These are phyloP conservation scores for Trachythela sp. DNA, from an alignment of 64 coral and sea anemone species.

Conservation along the genomic window DNA sequence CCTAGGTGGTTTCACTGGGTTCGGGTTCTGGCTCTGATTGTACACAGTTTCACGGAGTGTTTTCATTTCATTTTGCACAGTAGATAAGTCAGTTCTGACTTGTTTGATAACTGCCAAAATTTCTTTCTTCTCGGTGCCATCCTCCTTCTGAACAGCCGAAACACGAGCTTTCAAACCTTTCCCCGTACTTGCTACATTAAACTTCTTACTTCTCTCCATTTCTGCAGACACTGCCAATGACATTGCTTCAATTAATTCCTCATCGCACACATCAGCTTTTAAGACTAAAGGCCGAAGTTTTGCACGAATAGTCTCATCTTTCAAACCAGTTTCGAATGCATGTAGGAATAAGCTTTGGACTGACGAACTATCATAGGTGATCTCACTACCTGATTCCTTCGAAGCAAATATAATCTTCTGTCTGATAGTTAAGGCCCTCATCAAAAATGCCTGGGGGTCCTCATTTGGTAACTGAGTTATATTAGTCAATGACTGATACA, in stretches of 20 bases:
- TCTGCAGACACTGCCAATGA: slow-evolving; percentile 49
- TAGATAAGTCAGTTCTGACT: slow-evolving; percentile 20
- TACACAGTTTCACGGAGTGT: slow-evolving; percentile 2
- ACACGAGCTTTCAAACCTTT: slow-evolving; percentile 20
- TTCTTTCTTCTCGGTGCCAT: neutral
- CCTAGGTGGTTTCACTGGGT: slow-evolving; percentile 1
- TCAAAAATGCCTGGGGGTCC: slow-evolving; percentile 45
- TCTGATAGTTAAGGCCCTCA: slow-evolving; percentile 42
- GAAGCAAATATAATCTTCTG: slow-evolving; percentile 62
- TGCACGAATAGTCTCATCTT: slow-evolving; percentile 52
- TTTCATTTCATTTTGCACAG: neutral
- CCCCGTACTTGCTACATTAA: neutral
- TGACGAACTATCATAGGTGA: slow-evolving; percentile 44
- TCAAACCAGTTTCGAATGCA: slow-evolving; percentile 40
- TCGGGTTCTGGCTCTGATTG: neutral
- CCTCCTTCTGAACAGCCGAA: neutral
- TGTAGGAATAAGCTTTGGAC: slow-evolving; percentile 62
- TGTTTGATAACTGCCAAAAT: slow-evolving; percentile 37
- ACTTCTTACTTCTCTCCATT: slow-evolving; percentile 47
- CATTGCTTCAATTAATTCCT: slow-evolving; percentile 47
- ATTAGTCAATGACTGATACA: slow-evolving; percentile 32
- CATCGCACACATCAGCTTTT: slow-evolving; percentile 29
- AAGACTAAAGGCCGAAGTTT: slow-evolving; percentile 19
- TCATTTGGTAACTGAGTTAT: slow-evolving; percentile 40
- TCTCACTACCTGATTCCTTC: slow-evolving; percentile 37